Percentiles rank a stretch among this genome's conserved stretches.
Evolutionary conservation across 2,888 invertebrate species (phyloP).

Genomic region (Lithophane leautieri): DNA sequence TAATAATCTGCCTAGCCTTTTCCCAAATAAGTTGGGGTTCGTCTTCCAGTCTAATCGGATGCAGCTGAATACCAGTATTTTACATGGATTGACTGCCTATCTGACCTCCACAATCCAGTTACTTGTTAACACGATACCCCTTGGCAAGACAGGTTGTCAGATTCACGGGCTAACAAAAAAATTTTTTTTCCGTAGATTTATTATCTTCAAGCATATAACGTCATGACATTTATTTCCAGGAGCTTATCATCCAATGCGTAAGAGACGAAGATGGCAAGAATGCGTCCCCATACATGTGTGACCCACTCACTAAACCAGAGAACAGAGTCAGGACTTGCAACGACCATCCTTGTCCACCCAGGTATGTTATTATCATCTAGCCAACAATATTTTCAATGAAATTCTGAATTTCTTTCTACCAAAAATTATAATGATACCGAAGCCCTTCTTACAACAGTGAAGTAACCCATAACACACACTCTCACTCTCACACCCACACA

Average conservation of each 20-base stretch:
- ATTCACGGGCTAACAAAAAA: not conserved
- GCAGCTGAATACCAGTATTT: not conserved
- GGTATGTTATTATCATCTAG: conserved; percentile 84
- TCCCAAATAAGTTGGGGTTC: not conserved
- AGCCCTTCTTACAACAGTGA: too few relatives aligned
- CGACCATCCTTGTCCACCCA: conserved; percentile 98
- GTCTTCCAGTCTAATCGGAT: not conserved
- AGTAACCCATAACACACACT: too few relatives aligned
- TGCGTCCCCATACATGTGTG: conserved; percentile 96
- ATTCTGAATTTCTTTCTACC: too few relatives aligned
- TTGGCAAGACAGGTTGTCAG: not conserved
- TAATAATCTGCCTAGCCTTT: not conserved
- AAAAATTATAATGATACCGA: too few relatives aligned
- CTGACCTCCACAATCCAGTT: not conserved
- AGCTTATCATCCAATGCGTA: conserved; percentile 96
- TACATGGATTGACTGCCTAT: not conserved
- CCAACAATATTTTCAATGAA: too few relatives aligned
- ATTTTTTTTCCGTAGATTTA: not conserved
- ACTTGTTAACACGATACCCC: not conserved
- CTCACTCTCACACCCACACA: too few relatives aligned
- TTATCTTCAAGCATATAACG: not conserved
- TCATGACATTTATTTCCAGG: conserved; percentile 86
- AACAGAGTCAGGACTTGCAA: conserved; percentile 97
- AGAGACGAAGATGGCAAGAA: conserved; percentile 96
- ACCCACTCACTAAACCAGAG: conserved; percentile 96